Evolutionary conservation across 1,140 invertebrate genomes (phyloP).

Genomic region (Brachystomella parvula): DNA sequence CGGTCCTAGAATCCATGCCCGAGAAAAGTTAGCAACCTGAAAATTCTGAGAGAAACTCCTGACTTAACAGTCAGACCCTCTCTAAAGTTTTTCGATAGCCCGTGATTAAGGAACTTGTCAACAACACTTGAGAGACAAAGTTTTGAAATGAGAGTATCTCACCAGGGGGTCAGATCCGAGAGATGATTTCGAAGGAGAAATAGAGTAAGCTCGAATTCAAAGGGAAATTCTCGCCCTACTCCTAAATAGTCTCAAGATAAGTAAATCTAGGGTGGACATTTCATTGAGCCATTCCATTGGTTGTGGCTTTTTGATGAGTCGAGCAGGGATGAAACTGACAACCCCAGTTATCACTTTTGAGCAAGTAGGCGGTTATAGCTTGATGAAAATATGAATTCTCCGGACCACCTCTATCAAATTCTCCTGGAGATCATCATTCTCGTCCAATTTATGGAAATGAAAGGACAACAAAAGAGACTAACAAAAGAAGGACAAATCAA

Average conservation of each 20-base stretch:
- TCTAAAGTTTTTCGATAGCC: too few species aligned
- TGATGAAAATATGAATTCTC: too few species aligned
- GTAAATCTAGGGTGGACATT: slow-evolving; percentile 15
- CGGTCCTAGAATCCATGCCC: too few species aligned
- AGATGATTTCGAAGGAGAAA: too few species aligned
- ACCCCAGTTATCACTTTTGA: neutral
- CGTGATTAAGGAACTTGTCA: slow-evolving; percentile 24
- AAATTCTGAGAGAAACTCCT: too few species aligned
- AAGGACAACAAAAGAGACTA: neutral
- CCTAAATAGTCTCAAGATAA: too few species aligned
- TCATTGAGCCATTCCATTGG: neutral
- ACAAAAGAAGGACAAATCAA: neutral
- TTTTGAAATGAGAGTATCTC: slow-evolving; percentile 32
- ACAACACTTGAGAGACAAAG: slow-evolving; percentile 28
- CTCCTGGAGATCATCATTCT: neutral
- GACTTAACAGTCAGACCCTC: too few species aligned
- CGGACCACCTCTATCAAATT: too few species aligned
- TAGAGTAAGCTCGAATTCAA: too few species aligned
- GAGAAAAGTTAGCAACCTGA: too few species aligned
- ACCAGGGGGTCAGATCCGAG: slow-evolving; percentile 29
- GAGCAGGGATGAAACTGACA: neutral
- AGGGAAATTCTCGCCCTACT: too few species aligned
- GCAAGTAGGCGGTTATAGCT: too few species aligned
- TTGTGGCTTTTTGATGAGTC: neutral
- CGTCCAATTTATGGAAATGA: neutral